A percentile compares a stretch with the other conserved stretches of the same genome.
Evolutionary conservation across 2,888 invertebrate genomes (phyloP).

Genomic region (Criorhina ranunculi): DNA sequence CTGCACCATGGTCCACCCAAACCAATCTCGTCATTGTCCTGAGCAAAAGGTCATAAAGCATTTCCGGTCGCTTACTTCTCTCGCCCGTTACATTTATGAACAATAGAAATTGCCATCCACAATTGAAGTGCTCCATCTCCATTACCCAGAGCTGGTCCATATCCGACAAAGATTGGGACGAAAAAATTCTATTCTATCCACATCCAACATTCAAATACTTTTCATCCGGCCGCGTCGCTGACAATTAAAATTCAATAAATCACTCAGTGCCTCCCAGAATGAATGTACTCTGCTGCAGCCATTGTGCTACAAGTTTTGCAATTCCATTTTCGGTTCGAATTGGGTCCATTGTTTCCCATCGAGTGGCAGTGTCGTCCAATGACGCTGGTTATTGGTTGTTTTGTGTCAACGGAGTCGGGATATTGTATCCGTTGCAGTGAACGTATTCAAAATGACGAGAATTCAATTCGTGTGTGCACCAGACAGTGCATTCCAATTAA

Average conservation of each 20-base stretch:
- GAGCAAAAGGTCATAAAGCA: slow-evolving; percentile 19
- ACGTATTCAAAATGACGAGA: slow-evolving; percentile 2
- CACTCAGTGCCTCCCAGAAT: slow-evolving; percentile 52
- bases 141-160: slow-evolving; percentile 11
- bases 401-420: slow-evolving; percentile 56
- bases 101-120: slow-evolving; percentile 31
- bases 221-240: slow-evolving; percentile 31
- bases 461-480: slow-evolving; percentile 72
- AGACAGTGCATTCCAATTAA: slow-evolving; percentile 76
- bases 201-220: slow-evolving; percentile 21
- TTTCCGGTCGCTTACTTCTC: slow-evolving; percentile 46
- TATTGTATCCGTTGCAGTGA: slow-evolving; percentile 69
- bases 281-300: slow-evolving; percentile 18
- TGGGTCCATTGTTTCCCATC: slow-evolving; percentile 65
- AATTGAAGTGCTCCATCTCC: slow-evolving; percentile 49
- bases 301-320: slow-evolving; percentile 72
- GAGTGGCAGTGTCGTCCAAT: slow-evolving; percentile 58
- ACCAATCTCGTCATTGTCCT: background rate
- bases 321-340: slow-evolving; percentile 66
- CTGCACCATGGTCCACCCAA: no score
- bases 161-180: slow-evolving; percentile 6
- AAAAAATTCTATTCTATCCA: slow-evolving; percentile 51
- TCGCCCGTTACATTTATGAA: slow-evolving; percentile 10
- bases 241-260: slow-evolving; percentile 76
- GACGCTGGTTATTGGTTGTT: slow-evolving; percentile 58